These are phyloP conservation scores for Piscicola geometra DNA, from an alignment of 2,888 invertebrate genomes.

Conservation along the genomic window DNA sequence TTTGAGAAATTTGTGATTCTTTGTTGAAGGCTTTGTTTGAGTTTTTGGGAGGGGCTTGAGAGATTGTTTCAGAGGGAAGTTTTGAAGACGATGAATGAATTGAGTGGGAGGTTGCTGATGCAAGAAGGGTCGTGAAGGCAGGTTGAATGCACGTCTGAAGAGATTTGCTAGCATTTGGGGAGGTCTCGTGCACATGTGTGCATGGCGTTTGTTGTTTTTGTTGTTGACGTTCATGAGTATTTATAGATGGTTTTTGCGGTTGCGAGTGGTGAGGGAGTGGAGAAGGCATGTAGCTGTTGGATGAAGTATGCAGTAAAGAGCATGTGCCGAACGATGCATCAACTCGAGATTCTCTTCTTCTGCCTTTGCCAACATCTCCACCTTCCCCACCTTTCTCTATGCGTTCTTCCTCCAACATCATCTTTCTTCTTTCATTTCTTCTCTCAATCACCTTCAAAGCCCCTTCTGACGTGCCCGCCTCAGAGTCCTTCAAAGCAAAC, in stretches of 20 bases:
- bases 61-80: no score
- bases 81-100: no score
- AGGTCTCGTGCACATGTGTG: background rate
- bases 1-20: no score
- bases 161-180: slow-evolving; percentile 4
- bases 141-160: background rate
- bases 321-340: background rate
- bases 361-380: background rate
- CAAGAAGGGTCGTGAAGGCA: background rate
- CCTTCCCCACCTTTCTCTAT: background rate
- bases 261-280: no score
- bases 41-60: no score
- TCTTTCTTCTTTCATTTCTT: background rate
- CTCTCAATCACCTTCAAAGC: background rate
- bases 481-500: background rate
- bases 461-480: background rate
- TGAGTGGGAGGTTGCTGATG: background rate
- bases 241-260: no score
- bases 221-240: no score
- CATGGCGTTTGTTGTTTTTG: background rate
- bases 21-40: no score
- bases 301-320: no score
- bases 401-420: background rate
- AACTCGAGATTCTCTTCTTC: background rate
- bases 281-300: no score